Percentiles rank a stretch among this genome's conserved stretches.
phyloP scores from a whole-genome alignment of 1,140 invertebrate species.

The Cydia amplana region DNA sequence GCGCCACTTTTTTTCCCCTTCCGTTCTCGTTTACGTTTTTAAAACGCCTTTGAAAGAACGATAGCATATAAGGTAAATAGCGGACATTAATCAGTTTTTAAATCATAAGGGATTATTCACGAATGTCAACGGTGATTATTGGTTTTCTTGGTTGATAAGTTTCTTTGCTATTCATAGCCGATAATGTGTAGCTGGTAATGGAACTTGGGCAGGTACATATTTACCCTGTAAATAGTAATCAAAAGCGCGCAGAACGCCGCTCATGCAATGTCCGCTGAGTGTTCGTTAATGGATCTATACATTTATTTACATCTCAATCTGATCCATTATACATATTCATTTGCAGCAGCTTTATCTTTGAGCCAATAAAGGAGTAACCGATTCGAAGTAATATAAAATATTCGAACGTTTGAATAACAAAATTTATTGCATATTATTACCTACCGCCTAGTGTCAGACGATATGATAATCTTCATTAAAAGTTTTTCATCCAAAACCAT shows the following conservation, averaged over 20 bases:
- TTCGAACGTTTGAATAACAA: constrained; percentile 37
- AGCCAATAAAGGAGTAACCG: constrained; percentile 58
- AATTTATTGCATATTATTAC: constrained; percentile 40
- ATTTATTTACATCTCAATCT: constrained; percentile 75
- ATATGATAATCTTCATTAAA: constrained; percentile 21
- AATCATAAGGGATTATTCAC: constrained; percentile 7
- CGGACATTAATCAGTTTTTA: neutral
- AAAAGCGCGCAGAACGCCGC: constrained; percentile 50
- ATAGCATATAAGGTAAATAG: constrained; percentile 24
- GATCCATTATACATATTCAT: constrained; percentile 71
- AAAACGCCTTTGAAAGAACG: constrained; percentile 44
- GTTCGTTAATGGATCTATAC: constrained; percentile 69
- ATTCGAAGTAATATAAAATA: constrained; percentile 41
- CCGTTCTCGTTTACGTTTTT: constrained; percentile 52
- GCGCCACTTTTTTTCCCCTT: constrained; percentile 55
- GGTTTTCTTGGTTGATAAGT: neutral
- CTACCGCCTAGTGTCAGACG: constrained; percentile 27
- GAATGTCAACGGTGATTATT: neutral
- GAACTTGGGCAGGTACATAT: constrained; percentile 21
- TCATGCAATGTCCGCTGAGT: constrained; percentile 56
- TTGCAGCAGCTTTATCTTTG: constrained; percentile 59
- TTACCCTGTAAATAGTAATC: constrained; percentile 41
- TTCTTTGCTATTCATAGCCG: constrained; percentile 16
- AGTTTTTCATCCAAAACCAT: constrained; percentile 24
- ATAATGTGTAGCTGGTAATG: neutral